Evolutionary conservation across 2,797 vertebrate species (phyloP).

Genomic region (Ptychadena robeensis): DNA sequence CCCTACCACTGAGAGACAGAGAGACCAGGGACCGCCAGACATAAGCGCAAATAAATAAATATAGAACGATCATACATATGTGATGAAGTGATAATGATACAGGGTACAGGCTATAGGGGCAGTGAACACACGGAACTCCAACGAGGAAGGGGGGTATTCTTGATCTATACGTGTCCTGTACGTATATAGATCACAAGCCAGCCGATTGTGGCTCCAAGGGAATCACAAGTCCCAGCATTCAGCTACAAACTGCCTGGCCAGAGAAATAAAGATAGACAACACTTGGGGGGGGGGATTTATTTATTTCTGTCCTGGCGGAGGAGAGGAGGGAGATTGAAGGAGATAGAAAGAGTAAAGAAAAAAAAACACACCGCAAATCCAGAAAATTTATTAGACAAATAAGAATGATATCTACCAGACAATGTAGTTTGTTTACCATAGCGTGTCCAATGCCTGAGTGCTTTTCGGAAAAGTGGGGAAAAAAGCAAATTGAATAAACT

Average conservation of each 20-base stretch:
- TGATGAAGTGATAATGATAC: conserved; percentile 15
- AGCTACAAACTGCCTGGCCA: not conserved
- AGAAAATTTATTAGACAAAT: conserved; percentile 82
- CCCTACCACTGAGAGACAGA: not conserved
- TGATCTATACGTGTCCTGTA: conserved; percentile 8
- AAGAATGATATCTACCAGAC: conserved; percentile 99
- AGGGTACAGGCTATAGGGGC: not conserved
- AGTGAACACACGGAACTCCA: not conserved
- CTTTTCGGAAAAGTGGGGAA: conserved; percentile 94
- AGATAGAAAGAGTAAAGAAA: conserved; percentile 67
- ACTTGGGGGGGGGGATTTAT: conserved; percentile 15
- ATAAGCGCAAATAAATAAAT: conserved; percentile 44
- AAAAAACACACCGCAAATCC: conserved; percentile 95
- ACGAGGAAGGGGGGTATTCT: not conserved
- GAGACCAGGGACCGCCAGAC: conserved; percentile 9
- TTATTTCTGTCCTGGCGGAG: conserved; percentile 35
- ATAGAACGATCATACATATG: conserved; percentile 7
- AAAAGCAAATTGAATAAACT: conserved; percentile 90
- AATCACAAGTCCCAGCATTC: not conserved
- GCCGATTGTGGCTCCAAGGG: not conserved
- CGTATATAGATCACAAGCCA: conserved; percentile 1
- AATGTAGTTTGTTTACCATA: conserved; percentile 99
- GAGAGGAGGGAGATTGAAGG: not conserved
- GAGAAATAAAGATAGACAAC: not conserved
- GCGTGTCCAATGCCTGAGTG: conserved; percentile 93